phyloP scores from a whole-genome alignment of 2,888 invertebrate species.

The Agonopterix arenella region DNA sequence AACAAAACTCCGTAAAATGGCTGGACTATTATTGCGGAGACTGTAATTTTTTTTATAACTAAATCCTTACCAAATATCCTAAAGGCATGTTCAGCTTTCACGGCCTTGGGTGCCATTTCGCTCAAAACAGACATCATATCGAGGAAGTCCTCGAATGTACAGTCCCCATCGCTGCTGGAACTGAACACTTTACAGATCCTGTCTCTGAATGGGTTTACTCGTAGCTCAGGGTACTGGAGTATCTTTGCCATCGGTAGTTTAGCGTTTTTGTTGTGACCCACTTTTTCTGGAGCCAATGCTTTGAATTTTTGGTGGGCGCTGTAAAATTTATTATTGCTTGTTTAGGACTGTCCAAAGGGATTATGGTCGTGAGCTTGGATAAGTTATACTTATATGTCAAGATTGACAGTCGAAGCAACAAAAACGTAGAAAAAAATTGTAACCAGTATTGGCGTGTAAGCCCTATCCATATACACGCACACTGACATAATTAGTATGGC shows the following conservation, averaged over 20 bases:
- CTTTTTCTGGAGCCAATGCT: conserved; percentile 91
- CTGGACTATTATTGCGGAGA: too few relatives aligned
- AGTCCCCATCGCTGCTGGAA: conserved; percentile 91
- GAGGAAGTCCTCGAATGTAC: conserved; percentile 96
- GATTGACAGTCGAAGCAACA: too few relatives aligned
- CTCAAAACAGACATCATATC: conserved; percentile 98
- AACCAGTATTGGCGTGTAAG: too few relatives aligned
- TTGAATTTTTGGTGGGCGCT: conserved; percentile 95
- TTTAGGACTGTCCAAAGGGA: too few relatives aligned
- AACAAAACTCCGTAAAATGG: too few relatives aligned
- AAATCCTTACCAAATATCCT: conserved; percentile 89
- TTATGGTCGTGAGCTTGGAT: too few relatives aligned
- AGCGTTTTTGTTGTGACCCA: conserved; percentile 91
- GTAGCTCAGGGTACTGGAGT: conserved; percentile 90
- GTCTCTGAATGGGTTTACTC: conserved; percentile 94
- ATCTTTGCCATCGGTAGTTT: conserved; percentile 91
- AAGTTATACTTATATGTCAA: too few relatives aligned
- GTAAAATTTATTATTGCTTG: conserved; percentile 14
- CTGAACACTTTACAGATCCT: conserved; percentile 95
- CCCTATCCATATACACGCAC: too few relatives aligned
- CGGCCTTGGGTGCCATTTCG: conserved; percentile 91
- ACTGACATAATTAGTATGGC: too few relatives aligned
- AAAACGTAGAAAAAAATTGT: too few relatives aligned
- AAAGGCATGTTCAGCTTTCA: conserved; percentile 97
- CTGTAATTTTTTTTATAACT: too few relatives aligned